phyloP scores from a whole-genome alignment of 2,888 invertebrate species.

The Polietes domitor region DNA sequence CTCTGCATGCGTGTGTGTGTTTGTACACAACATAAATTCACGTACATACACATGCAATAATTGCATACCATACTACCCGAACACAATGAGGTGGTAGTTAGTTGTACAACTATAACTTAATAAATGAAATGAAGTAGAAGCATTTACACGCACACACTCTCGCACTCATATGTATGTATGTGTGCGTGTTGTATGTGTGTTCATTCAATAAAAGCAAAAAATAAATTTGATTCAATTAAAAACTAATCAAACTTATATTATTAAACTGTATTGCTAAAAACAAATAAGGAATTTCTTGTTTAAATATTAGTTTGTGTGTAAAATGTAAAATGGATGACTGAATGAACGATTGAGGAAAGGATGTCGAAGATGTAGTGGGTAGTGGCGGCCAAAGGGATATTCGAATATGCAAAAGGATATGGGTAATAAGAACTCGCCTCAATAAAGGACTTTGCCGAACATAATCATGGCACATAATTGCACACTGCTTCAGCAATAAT shows the following conservation, averaged over 20 bases:
- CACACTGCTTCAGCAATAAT: background rate
- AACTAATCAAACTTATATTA: constrained; percentile 65
- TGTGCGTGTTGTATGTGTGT: background rate
- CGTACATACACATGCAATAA: constrained; percentile 6
- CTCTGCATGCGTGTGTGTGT: background rate
- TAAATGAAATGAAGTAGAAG: constrained; percentile 63
- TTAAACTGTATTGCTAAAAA: constrained; percentile 41
- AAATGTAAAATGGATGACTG: background rate
- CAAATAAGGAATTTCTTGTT: constrained; percentile 34
- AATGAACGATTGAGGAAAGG: constrained; percentile 10
- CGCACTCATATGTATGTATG: background rate
- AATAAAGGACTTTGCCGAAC: background rate
- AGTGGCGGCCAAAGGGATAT: background rate
- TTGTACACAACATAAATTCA: background rate
- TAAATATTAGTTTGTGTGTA: constrained; percentile 41
- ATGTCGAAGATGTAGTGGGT: background rate
- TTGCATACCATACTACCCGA: background rate
- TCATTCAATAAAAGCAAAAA: constrained; percentile 36
- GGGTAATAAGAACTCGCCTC: background rate
- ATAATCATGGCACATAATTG: constrained; percentile 11
- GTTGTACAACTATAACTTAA: constrained; percentile 58
- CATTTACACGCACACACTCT: background rate
- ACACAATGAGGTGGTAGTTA: constrained; percentile 44
- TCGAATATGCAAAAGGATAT: background rate
- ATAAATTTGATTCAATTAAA: constrained; percentile 66